Percentiles rank a stretch among this genome's conserved stretches.
Conservation (phyloP, 2,888 invertebrate genomes). For the Muschampia plurimacula region DNA sequence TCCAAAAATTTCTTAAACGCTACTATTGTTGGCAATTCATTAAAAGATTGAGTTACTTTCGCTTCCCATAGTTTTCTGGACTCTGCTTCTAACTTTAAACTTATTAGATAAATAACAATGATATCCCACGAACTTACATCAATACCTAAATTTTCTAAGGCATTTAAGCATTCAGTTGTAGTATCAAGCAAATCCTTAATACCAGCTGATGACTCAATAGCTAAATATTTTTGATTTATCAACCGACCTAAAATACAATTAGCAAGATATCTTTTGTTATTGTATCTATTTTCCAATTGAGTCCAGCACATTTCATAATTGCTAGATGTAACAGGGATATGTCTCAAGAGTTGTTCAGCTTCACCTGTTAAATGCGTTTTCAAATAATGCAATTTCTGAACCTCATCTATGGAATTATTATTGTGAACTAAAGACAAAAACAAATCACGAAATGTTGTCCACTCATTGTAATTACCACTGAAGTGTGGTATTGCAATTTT, state of each 20-base stretch:
- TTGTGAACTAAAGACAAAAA: conserved; percentile 44
- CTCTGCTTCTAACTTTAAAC: conserved; percentile 33
- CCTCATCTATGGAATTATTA: conserved; percentile 41
- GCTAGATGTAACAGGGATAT: conserved; percentile 41
- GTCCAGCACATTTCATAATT: conserved; percentile 46
- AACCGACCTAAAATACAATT: conserved; percentile 8
- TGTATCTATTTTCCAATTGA: conserved; percentile 42
- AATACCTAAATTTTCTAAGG: conserved; percentile 35
- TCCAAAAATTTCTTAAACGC: conserved; percentile 32
- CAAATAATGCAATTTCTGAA: conserved; percentile 47
- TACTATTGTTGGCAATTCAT: conserved; percentile 23
- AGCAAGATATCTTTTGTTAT: conserved; percentile 44
- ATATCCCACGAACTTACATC: conserved; percentile 35
- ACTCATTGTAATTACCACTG: not conserved
- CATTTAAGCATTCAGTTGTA: conserved; percentile 43
- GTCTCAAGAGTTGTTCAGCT: conserved; percentile 45
- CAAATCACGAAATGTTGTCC: conserved; percentile 38
- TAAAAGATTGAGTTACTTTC: conserved; percentile 23
- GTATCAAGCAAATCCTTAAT: conserved; percentile 45
- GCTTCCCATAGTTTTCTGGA: conserved; percentile 39
- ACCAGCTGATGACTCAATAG: conserved; percentile 1
- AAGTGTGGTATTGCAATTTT: not conserved
- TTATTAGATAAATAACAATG: conserved; percentile 38
- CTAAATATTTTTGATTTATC: conserved; percentile 9
- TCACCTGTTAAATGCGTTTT: conserved; percentile 44